Base-by-base conservation (phyloP, 2,888 invertebrate genomes). In the Ormia ochracea region DNA sequence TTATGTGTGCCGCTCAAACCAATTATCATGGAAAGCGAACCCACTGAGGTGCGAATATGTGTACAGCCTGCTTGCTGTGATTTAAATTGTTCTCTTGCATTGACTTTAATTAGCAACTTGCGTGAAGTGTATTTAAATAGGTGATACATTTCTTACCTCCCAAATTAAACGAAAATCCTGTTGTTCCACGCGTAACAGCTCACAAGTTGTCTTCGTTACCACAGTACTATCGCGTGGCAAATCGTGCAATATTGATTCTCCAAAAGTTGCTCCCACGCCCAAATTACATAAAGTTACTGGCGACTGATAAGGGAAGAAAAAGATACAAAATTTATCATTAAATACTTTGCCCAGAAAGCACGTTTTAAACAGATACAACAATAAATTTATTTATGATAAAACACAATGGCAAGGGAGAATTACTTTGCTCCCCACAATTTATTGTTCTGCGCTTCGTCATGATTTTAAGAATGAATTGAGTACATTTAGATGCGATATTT, bases 121-220 rank as follows among this genome's bases (percentile, higher is more conserved):
- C n/a, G n/a, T n/a, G n/a, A n/a, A n/a, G n/a, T n/a, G 26, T 28
- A 28, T 7, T 7, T 28, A 14, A 17, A 28, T 45, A 43, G n/a
- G 63, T 14, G 38, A 26, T n/a, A 33, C 23, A 38, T 36, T 43
- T 36, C 92, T 91, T 90, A 94, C 94, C 93, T 94, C 94, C 93
- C 94, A 95, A 84, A 95, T 92, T 82, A 93, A 91, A 85, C 93
- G 92, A 90, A 95, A 94, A 90, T 95, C 94, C 84, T 93, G 92
- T 87, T 94, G 93, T 87, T 94, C 94, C 63, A 95, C 93, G 75
- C 94, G 91, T 36, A 95, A 91, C 74, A 95, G 91, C 88, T 95
- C 94, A 85, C 94, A 94, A 82, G 93, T 93, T 82, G 94, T 94
- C 86, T 92, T 92, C 56, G 94, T 94, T 82, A 94, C 92, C 73